These are phyloP conservation scores for Tenthredo mesomela DNA, from an alignment of 2,888 invertebrate species.

Conservation along the genomic window DNA sequence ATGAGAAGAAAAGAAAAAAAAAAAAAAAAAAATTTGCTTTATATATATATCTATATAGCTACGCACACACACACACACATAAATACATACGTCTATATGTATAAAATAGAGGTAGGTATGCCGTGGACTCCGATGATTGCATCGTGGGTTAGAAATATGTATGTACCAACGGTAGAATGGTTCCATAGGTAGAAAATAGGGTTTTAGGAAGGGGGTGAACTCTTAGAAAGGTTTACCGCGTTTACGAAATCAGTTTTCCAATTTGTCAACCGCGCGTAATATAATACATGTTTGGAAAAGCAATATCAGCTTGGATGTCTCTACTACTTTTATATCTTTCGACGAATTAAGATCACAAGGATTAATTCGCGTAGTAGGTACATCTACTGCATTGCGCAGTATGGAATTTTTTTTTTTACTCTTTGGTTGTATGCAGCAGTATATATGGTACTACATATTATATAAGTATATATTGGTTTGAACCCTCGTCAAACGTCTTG, in stretches of 20 bases:
- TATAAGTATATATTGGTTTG: background rate
- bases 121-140: background rate
- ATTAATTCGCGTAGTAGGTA: background rate
- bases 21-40: slow-evolving; percentile 23
- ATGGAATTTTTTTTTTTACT: background rate
- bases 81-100: background rate
- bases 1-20: slow-evolving; percentile 46
- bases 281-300: background rate
- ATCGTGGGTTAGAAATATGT: slow-evolving; percentile 30
- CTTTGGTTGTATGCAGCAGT: background rate
- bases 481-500: background rate
- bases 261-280: slow-evolving; percentile 20
- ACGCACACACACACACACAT: background rate
- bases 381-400: slow-evolving; percentile 8
- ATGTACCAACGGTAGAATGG: slow-evolving; percentile 8
- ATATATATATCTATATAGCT: background rate
- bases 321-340: background rate
- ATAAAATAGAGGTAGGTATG: slow-evolving; percentile 5
- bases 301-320: background rate
- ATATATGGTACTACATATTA: background rate
- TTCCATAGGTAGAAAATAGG: slow-evolving; percentile 21
- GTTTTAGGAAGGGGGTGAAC: background rate
- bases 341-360: background rate
- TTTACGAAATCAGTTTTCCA: slow-evolving; percentile 9
- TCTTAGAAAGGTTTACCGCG: slow-evolving; percentile 20